Percentiles rank a stretch among this genome's conserved stretches.
Conservation (phyloP, 2,113 vertebrate species). For the Theristicus caerulescens region DNA sequence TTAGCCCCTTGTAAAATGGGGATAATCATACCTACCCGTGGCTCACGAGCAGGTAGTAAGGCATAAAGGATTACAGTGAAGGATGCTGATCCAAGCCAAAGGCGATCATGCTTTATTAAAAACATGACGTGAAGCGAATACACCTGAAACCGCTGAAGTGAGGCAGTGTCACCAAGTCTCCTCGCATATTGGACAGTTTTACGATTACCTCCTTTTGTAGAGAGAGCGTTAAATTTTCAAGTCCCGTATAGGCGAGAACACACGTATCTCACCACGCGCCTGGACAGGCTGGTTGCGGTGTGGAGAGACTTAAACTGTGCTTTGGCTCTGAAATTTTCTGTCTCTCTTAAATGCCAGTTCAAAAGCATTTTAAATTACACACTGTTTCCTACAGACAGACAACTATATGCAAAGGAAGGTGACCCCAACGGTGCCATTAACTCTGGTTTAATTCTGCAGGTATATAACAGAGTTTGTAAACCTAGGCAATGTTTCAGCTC, state of each 20-base stretch:
- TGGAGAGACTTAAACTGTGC: not conserved
- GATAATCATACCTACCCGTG: not conserved
- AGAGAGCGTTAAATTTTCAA: rapidly evolving
- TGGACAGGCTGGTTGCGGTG: not conserved
- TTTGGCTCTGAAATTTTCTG: not conserved
- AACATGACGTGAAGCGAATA: rapidly evolving
- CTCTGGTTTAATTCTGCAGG: constrained; percentile 99
- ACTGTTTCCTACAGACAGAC: constrained; percentile 30
- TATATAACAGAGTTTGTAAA: constrained; percentile 99
- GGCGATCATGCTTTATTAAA: not conserved
- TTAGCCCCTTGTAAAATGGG: not conserved
- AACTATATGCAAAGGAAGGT: not conserved
- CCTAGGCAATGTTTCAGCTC: constrained; percentile 99
- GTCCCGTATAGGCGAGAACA: rapidly evolving
- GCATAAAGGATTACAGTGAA: not conserved
- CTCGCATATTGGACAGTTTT: rapidly evolving
- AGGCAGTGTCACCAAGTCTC: not conserved
- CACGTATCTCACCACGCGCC: rapidly evolving
- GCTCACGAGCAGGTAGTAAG: not conserved
- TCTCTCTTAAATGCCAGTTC: not conserved
- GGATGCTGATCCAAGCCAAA: not conserved
- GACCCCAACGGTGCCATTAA: constrained; percentile 77
- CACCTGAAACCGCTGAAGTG: not conserved
- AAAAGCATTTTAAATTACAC: not conserved
- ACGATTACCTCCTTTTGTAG: rapidly evolving